Percentiles rank a stretch among this genome's conserved stretches.
Evolutionary conservation across 2,113 vertebrate genomes (phyloP).

Genomic region (Isichthys henryi): DNA sequence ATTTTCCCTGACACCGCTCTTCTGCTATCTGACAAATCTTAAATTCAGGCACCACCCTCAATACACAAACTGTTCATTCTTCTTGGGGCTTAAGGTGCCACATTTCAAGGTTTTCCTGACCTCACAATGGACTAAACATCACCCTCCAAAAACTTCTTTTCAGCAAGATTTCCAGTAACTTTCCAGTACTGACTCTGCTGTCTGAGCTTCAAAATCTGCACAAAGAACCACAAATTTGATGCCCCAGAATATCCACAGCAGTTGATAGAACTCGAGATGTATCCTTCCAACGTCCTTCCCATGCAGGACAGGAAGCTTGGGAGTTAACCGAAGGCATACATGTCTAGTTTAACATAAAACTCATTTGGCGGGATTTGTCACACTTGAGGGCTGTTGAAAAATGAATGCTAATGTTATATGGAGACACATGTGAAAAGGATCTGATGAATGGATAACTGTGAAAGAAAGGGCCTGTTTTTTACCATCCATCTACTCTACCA

Average conservation of each 20-base stretch:
- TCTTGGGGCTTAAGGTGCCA: background rate
- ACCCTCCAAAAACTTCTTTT: conserved; percentile 10
- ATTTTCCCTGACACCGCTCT: conserved; percentile 14
- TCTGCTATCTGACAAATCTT: conserved; percentile 32
- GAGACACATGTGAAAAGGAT: background rate
- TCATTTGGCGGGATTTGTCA: background rate
- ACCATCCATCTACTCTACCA: background rate
- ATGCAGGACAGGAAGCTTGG: background rate
- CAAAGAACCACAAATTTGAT: conserved; percentile 11
- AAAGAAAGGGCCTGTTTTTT: background rate
- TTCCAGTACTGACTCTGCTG: conserved; percentile 32
- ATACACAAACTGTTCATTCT: conserved; percentile 26
- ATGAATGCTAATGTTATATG: background rate
- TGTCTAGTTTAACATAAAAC: background rate
- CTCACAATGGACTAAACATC: conserved; percentile 27
- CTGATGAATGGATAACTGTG: background rate
- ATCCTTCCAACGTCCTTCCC: background rate
- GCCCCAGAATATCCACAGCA: background rate
- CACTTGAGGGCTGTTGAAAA: background rate
- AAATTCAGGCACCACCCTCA: conserved; percentile 27
- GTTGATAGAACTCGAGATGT: background rate
- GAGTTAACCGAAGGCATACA: background rate
- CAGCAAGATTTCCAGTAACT: conserved; percentile 17
- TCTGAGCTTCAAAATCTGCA: conserved; percentile 20
- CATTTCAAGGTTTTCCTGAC: conserved; percentile 9